Evolutionary conservation across 2,113 vertebrate species (phyloP), one percentile per base, ranked within the genome.

Genomic region (Cynocephalus volans): DNA sequence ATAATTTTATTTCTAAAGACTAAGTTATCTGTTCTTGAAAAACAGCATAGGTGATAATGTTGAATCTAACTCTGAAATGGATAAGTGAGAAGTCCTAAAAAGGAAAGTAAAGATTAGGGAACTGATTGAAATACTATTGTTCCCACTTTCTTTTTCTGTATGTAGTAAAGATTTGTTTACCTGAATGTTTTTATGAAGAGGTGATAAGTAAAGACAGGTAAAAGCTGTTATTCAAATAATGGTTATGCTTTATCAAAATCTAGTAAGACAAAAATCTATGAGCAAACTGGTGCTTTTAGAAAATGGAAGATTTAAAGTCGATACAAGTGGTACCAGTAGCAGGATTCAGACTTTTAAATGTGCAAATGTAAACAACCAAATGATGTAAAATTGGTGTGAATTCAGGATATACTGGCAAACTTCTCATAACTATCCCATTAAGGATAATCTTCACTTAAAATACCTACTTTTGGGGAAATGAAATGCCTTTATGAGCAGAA

Each of bases 1-100:
- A n/a, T 84, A 48, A 75, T 90, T 93, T 84, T 88, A 65, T 81
- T 69, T 95, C 54, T 93, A 72, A 85, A 95, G 54, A 82, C 52
- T 18, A 72, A 72, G 11, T 86, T 60, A 41, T 10, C 23, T 96
- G 5, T 88, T 96, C 81, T 97, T 88, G 45, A 75, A 54, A 88
- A 96, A 72, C 36, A 88, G 9, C 11, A 28, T 56, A 45, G n/a
- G n/a, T 65, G 45, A 17, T 31, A 77, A 33, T 83, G n/a, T 82
- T 72, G 33, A 81, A 15, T 36, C 75, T 48, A 86, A 60, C 50
- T 75, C 64, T 87, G 67, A 94, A 79, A 26, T 65, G 58, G 41
- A 23, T 80, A 77, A 54, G 13, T 52, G 23, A 93, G 88, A 92
- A 86, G 23, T 76, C 41, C 84, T 92, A 17, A 17, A 64, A 70